phyloP scores from a whole-genome alignment of 2,888 invertebrate genomes.

The Elaeidobius kamerunicus region DNA sequence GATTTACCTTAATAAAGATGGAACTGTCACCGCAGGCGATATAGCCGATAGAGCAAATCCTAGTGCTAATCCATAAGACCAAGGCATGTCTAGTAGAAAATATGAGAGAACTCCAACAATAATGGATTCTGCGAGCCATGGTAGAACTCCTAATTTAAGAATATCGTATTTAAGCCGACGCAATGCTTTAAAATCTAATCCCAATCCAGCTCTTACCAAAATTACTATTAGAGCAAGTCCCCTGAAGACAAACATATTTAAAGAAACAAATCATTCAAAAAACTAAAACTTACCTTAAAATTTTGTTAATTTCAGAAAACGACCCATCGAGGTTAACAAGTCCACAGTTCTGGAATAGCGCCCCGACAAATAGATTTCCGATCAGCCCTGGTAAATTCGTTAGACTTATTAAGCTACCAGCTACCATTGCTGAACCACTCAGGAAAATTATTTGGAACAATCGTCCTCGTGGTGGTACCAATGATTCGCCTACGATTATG shows the following conservation, averaged over 20 bases:
- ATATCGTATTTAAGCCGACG: slow-evolving; percentile 78
- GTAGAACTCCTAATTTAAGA: slow-evolving; percentile 79
- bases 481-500: slow-evolving; percentile 61
- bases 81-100: slow-evolving; percentile 75
- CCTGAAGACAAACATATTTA: slow-evolving; percentile 53
- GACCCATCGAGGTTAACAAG: slow-evolving; percentile 64
- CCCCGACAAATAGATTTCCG: slow-evolving; percentile 82
- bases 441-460: slow-evolving; percentile 75
- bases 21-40: slow-evolving; percentile 95
- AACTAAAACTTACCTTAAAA: slow-evolving; percentile 59
- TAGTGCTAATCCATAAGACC: slow-evolving; percentile 79
- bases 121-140: slow-evolving; percentile 78
- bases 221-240: slow-evolving; percentile 91
- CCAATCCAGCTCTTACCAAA: slow-evolving; percentile 87
- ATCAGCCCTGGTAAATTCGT: slow-evolving; percentile 80
- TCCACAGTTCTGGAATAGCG: slow-evolving; percentile 71
- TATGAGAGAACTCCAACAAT: slow-evolving; percentile 67
- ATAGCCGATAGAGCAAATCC: slow-evolving; percentile 91
- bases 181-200: slow-evolving; percentile 84
- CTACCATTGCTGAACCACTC: slow-evolving; percentile 73
- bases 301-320: slow-evolving; percentile 63
- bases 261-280: slow-evolving; percentile 19
- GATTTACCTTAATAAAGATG: slow-evolving; percentile 70
- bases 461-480: slow-evolving; percentile 75
- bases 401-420: slow-evolving; percentile 75